A percentile compares a stretch with the other conserved stretches of the same genome.
Evolutionary conservation across 2,888 invertebrate species (phyloP).

Genomic region (Xestoiulus laeticollis): DNA sequence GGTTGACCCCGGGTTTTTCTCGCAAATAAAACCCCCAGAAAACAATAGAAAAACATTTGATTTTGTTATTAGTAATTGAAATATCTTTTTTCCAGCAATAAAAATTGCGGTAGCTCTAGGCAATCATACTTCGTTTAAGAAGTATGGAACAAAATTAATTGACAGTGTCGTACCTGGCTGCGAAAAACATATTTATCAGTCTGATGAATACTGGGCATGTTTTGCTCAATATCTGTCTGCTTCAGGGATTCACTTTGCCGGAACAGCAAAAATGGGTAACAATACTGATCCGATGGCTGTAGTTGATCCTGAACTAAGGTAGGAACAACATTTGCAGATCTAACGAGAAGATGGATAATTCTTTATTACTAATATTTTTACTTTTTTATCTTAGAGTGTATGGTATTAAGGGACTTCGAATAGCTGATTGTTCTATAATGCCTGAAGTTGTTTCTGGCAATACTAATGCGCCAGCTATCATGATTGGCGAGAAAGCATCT

Average conservation of each 20-base stretch:
- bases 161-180: not conserved
- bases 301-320: not conserved
- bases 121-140: not conserved
- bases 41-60: no score
- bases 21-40: no score
- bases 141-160: not conserved
- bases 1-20: no score
- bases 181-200: not conserved
- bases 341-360: no score
- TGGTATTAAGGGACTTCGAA: conserved; percentile 64
- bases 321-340: not conserved
- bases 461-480: conserved; percentile 12
- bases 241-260: not conserved
- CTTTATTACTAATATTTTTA: no score
- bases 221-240: not conserved
- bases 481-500: conserved; percentile 47
- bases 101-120: not conserved
- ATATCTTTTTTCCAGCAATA: not conserved
- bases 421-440: conserved; percentile 69
- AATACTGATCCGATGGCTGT: not conserved
- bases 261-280: conserved; percentile 1
- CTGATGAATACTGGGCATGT: not conserved
- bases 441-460: conserved; percentile 66
- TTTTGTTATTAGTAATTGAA: no score
- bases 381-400: conserved; percentile 54